phyloP scores from a whole-genome alignment of 2,888 invertebrate species.

The Machimus rusticus region DNA sequence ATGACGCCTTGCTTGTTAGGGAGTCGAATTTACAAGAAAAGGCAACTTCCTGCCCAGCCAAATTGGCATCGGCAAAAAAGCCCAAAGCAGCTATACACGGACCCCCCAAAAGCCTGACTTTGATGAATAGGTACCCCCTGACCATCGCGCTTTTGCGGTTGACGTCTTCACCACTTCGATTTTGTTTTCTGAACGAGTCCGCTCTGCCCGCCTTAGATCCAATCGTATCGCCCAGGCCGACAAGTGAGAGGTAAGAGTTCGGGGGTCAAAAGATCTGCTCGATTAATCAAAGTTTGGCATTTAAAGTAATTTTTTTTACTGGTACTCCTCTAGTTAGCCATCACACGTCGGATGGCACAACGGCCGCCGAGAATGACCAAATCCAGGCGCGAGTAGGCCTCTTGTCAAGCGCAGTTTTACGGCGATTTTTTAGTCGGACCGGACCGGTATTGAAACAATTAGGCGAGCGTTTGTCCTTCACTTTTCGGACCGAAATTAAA shows the following conservation, averaged over 20 bases:
- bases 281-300: constrained; percentile 39
- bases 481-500: constrained; percentile 22
- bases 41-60: not conserved
- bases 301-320: constrained; percentile 26
- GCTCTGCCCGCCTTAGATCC: constrained; percentile 25
- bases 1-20: constrained; percentile 9
- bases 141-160: not conserved
- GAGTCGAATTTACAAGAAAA: not conserved
- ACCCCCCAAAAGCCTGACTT: constrained; percentile 18
- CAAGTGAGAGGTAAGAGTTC: constrained; percentile 37
- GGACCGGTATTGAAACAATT: constrained; percentile 34
- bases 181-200: constrained; percentile 13
- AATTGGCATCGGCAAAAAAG: constrained; percentile 5
- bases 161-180: constrained; percentile 29
- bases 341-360: not conserved
- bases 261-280: constrained; percentile 29
- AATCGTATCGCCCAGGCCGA: constrained; percentile 4
- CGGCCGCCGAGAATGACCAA: not conserved
- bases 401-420: not conserved
- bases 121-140: constrained; percentile 23
- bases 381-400: not conserved
- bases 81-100: not conserved
- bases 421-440: not conserved
- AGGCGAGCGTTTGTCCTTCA: constrained; percentile 32
- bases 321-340: constrained; percentile 1